Conservation (phyloP, 2,888 invertebrate genomes). For the Sinelater perroti region DNA sequence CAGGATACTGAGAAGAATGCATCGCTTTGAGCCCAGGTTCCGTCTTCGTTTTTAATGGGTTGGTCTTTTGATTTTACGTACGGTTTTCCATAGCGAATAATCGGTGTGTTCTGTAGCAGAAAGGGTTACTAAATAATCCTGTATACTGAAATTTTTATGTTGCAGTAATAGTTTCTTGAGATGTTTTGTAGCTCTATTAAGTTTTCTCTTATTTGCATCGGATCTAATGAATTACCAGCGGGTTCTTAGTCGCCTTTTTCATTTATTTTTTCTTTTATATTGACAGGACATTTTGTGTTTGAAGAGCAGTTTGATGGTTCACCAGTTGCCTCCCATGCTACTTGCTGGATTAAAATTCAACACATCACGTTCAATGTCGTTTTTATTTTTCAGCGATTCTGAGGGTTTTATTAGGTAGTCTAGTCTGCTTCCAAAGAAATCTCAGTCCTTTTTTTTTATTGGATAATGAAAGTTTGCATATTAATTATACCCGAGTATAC, state of each 20-base stretch:
- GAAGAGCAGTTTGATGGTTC: not conserved
- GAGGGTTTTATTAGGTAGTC: not conserved
- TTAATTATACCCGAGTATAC: not conserved
- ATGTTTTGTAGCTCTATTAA: slow-evolving; percentile 24
- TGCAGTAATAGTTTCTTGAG: slow-evolving; percentile 24
- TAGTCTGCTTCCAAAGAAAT: slow-evolving; percentile 1
- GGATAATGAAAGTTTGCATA: no score
- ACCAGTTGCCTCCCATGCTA: slow-evolving; percentile 6
- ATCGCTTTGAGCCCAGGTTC: slow-evolving; percentile 39
- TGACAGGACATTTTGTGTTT: slow-evolving; percentile 12
- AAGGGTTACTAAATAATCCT: slow-evolving; percentile 24
- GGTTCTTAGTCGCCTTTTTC: slow-evolving; percentile 19
- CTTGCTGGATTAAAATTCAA: slow-evolving; percentile 6
- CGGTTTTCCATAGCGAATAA: slow-evolving; percentile 44
- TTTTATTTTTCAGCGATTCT: not conserved
- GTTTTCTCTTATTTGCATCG: slow-evolving; percentile 18
- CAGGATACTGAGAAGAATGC: slow-evolving; percentile 18
- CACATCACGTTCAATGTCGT: slow-evolving; percentile 7
- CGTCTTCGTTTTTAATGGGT: slow-evolving; percentile 35
- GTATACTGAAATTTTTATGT: slow-evolving; percentile 24
- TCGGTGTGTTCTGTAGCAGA: slow-evolving; percentile 23
- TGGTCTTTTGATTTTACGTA: slow-evolving; percentile 37
- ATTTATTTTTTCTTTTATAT: slow-evolving; percentile 22
- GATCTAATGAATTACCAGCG: slow-evolving; percentile 23
- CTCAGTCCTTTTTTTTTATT: slow-evolving; percentile 4